Evolutionary conservation across 2,113 vertebrate genomes (phyloP).

Genomic region (Notechis scutatus): DNA sequence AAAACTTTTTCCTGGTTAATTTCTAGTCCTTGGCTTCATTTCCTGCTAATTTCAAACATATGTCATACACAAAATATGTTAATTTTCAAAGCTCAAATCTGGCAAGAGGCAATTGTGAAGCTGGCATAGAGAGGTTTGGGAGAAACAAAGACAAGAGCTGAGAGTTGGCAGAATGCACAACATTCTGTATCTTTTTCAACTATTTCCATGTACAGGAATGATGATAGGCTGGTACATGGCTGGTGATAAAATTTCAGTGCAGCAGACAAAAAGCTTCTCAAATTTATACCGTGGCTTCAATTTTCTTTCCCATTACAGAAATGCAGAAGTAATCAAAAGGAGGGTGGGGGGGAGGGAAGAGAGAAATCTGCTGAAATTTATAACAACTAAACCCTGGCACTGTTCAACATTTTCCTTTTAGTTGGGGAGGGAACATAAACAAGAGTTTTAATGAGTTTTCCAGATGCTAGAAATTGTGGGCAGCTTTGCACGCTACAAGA

Average conservation of each 20-base stretch:
- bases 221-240: constrained; percentile 32
- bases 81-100: constrained; percentile 69
- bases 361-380: constrained; percentile 20
- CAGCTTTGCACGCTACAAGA: not conserved
- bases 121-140: constrained; percentile 48
- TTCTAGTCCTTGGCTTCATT: constrained; percentile 68
- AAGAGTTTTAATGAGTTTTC: constrained; percentile 15
- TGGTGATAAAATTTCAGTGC: constrained; percentile 42
- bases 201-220: constrained; percentile 41
- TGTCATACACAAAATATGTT: constrained; percentile 68
- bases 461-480: not conserved
- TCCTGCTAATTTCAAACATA: constrained; percentile 72
- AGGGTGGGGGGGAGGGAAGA: too few relatives aligned
- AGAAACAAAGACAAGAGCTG: constrained; percentile 64
- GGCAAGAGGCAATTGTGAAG: constrained; percentile 60
- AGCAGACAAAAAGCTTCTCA: constrained; percentile 39
- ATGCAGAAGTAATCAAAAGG: constrained; percentile 28
- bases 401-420: constrained; percentile 18
- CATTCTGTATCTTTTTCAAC: constrained; percentile 41
- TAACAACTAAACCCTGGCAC: constrained; percentile 23
- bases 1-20: constrained; percentile 68
- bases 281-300: constrained; percentile 32
- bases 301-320: constrained; percentile 30
- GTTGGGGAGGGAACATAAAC: constrained; percentile 1
- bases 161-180: constrained; percentile 51